Evolutionary conservation across 2,113 vertebrate genomes (phyloP), one percentile per base, ranked within the genome.

Genomic region (Callopanchax toddi): DNA sequence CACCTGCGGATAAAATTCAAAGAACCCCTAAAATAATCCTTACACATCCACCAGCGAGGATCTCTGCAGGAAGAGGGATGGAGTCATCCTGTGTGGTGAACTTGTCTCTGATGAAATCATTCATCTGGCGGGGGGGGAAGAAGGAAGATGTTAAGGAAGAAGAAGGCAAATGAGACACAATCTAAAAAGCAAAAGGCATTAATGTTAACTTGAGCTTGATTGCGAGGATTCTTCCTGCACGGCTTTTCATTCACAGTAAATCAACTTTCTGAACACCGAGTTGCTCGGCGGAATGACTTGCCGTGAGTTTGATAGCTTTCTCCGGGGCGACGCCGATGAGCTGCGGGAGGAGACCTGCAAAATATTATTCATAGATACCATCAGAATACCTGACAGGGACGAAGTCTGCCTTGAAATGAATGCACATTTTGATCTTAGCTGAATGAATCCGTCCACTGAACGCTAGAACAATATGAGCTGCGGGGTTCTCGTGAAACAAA

Each of bases 231-330:
- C 48, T 50, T 58, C 50, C 20, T 18, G 23, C 58, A 51, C 9
- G 61, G 60, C 45, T 82, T 78, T 55, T 62, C 75, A 76, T 85
- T 65, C 83, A 62, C 62, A 73, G 43, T 34, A 60, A 80, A 26
- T 69, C 50, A 71, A 75, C 71, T 76, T 86, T 75, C 22, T 34
- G 32, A 64, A 68, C 67, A 78, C 72, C 29, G 32, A 80, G 76
- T 72, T 25, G 60, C 74, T 44, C 66, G 61, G 81, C 43, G 80
- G 84, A 90, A 75, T 85, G 89, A 97, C 95, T 94, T 94, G 96
- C 96, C 88, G 96, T 98, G 83, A 98, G 93, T 87, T 98, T 98
- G 92, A 98, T 98, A 83, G 96, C 96, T 89, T 98, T 98, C 92
- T 98, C 96, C 67, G 96, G 96, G 84, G 96, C 96, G 78, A 98